These are phyloP conservation scores for Drosophila greeni DNA, from an alignment of 2,888 invertebrate species.

Conservation along the genomic window DNA sequence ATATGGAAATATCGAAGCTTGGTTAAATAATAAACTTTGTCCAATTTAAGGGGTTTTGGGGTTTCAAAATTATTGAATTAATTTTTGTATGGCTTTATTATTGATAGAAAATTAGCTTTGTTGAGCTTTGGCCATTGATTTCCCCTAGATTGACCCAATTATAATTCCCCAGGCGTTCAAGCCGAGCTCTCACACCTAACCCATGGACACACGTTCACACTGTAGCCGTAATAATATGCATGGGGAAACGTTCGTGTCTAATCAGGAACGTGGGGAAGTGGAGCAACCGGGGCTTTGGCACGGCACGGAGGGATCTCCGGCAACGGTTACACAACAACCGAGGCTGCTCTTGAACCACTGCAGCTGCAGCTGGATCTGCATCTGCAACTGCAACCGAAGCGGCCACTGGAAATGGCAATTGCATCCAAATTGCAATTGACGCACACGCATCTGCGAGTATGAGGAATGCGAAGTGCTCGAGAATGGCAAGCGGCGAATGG, in stretches of 20 bases:
- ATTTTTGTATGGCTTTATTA: too few relatives aligned
- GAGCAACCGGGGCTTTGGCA: slow-evolving; percentile 7
- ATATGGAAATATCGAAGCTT: neutral
- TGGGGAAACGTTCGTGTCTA: slow-evolving; percentile 31
- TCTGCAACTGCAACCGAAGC: slow-evolving; percentile 27
- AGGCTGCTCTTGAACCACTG: slow-evolving; percentile 56
- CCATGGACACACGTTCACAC: slow-evolving; percentile 34
- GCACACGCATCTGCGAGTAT: slow-evolving; percentile 46
- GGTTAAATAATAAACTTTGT: neutral
- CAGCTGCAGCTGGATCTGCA: slow-evolving; percentile 31
- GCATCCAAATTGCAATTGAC: slow-evolving; percentile 54
- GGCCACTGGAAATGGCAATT: slow-evolving; percentile 30
- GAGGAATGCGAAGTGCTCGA: slow-evolving; percentile 44
- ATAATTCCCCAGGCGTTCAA: slow-evolving; percentile 12
- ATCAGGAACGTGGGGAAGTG: slow-evolving; percentile 34
- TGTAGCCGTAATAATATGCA: slow-evolving; percentile 12
- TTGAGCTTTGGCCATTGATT: slow-evolving; percentile 4
- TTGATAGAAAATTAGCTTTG: slow-evolving; percentile 3
- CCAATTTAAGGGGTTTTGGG: neutral
- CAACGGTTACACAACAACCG: slow-evolving; percentile 22
- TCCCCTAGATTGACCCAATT: slow-evolving; percentile 18
- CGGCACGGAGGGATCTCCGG: slow-evolving; percentile 15
- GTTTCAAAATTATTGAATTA: neutral
- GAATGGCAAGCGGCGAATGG: slow-evolving; percentile 23
- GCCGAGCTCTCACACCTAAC: slow-evolving; percentile 7